Evolutionary conservation across 2,797 vertebrate genomes (phyloP).

Genomic region (Dipus sagitta): DNA sequence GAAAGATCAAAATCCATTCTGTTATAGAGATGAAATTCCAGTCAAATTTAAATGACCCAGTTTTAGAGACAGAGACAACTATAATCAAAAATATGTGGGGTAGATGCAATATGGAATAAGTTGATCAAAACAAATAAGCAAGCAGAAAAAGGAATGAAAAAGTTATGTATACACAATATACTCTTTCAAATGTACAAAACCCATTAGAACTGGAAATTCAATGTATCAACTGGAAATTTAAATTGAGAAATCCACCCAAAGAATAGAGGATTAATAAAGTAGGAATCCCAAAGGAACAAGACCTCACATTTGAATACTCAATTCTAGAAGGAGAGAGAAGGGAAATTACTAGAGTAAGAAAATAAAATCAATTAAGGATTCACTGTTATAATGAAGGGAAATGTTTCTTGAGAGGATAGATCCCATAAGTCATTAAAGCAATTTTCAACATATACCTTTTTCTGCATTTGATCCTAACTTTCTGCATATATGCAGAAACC

Average conservation of each 20-base stretch:
- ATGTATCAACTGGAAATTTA: neutral
- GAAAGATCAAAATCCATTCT: neutral
- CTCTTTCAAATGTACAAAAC: neutral
- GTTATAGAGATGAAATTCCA: neutral
- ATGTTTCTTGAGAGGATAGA: neutral
- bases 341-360: neutral
- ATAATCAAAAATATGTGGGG: neutral
- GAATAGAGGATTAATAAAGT: neutral
- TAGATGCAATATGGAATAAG: neutral
- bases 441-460: neutral
- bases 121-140: neutral
- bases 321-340: neutral
- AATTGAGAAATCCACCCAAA: neutral
- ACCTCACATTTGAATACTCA: neutral
- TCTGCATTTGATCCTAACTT: neutral
- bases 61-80: neutral
- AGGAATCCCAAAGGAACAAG: neutral
- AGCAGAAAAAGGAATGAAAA: neutral
- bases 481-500: neutral
- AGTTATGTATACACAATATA: neutral
- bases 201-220: neutral
- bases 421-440: neutral
- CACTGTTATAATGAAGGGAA: neutral
- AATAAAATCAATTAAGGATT: neutral
- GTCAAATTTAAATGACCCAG: neutral